Percentiles rank a stretch among this genome's conserved stretches.
Evolutionary conservation across 2,797 vertebrate genomes (phyloP).

Genomic region (Pempheris klunzingeri): DNA sequence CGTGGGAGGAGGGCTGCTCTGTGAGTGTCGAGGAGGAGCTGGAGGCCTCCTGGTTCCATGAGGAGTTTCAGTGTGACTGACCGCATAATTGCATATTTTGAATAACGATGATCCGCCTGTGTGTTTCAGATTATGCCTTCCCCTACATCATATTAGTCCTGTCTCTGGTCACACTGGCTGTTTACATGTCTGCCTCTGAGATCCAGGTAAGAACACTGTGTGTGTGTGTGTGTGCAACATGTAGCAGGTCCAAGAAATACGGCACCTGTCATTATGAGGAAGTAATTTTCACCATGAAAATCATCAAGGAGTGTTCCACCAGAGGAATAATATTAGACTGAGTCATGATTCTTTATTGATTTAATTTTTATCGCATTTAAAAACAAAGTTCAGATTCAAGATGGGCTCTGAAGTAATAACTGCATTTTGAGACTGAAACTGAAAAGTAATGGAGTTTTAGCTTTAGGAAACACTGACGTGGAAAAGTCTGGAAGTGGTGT

Average conservation of each 20-base stretch:
- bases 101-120: conserved; percentile 11
- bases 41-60: too few species aligned
- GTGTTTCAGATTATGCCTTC: conserved; percentile 94
- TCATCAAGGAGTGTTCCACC: not conserved
- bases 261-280: not conserved
- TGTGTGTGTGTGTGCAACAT: not conserved
- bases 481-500: too few species aligned
- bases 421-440: too few species aligned
- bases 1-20: conserved; percentile 95
- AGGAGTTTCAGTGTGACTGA: too few species aligned
- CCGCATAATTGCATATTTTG: too few species aligned
- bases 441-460: too few species aligned
- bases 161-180: conserved; percentile 95
- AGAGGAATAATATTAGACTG: too few species aligned
- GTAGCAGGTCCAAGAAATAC: not conserved
- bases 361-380: too few species aligned
- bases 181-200: conserved; percentile 98
- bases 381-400: too few species aligned
- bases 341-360: too few species aligned
- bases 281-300: not conserved
- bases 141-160: conserved; percentile 97
- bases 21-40: conserved; percentile 85
- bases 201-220: conserved; percentile 89
- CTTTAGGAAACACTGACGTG: too few species aligned
- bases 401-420: too few species aligned